These are phyloP conservation scores for Junonia oenone DNA, from an alignment of 2,888 invertebrate species.

Conservation along the genomic window DNA sequence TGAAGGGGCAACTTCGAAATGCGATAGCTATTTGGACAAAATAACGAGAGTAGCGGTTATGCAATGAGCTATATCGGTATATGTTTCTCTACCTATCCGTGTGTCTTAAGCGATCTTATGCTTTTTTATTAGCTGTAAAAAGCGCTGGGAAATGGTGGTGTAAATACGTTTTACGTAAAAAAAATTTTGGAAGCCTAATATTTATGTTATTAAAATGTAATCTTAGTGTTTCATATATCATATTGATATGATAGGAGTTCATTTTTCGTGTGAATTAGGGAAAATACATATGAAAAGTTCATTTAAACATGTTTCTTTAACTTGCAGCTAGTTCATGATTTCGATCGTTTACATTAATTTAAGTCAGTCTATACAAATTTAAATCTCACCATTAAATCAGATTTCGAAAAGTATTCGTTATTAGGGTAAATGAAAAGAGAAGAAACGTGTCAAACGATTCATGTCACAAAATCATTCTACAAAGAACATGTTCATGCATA, in stretches of 20 bases:
- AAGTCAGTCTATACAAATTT: background rate
- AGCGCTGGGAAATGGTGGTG: background rate
- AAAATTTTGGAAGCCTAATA: no score
- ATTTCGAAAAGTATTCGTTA: conserved; percentile 8
- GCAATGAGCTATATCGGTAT: background rate
- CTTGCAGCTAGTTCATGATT: background rate
- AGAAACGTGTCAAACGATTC: conserved; percentile 1
- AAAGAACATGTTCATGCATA: conserved; percentile 31
- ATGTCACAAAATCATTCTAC: conserved; percentile 27
- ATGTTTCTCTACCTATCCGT: background rate
- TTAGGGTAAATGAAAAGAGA: conserved; percentile 3
- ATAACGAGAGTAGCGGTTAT: conserved; percentile 8
- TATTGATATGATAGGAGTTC: no score
- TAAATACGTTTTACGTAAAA: background rate
- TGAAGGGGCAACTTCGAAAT: conserved; percentile 12
- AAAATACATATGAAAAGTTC: background rate
- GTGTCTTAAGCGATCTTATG: background rate
- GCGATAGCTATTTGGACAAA: conserved; percentile 8
- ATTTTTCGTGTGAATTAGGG: background rate
- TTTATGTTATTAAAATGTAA: no score
- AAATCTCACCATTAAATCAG: conserved; percentile 10
- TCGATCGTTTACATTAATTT: background rate
- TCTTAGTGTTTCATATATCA: no score
- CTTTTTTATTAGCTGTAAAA: background rate
- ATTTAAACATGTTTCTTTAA: background rate